Conservation (phyloP, 2,888 invertebrate genomes). For the Troglohyphantes excavatus region DNA sequence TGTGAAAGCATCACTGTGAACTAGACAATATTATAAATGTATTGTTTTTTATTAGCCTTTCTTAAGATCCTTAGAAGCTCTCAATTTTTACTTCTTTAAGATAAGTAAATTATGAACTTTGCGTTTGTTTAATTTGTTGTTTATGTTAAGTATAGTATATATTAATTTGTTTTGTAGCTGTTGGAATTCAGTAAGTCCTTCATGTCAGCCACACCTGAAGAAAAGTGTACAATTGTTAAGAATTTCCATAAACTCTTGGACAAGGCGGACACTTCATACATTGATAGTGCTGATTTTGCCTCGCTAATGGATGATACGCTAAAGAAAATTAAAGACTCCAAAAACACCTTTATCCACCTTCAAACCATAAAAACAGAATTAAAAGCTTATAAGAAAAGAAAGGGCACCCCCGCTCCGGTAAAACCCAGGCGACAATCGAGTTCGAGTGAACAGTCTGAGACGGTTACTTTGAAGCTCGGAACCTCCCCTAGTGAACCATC, state of each 20-base stretch:
- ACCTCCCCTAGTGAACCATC: not conserved
- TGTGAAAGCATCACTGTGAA: too few species aligned
- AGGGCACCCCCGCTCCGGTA: not conserved
- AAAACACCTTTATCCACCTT: conserved; percentile 19
- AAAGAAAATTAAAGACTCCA: conserved; percentile 10
- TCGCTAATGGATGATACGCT: not conserved
- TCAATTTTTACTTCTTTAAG: too few species aligned
- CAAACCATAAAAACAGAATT: not conserved
- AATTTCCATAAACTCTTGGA: conserved; percentile 12
- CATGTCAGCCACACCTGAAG: not conserved
- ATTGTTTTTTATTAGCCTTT: too few species aligned
- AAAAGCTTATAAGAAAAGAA: conserved; percentile 19
- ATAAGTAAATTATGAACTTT: too few species aligned
- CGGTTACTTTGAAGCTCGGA: not conserved
- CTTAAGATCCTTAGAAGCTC: too few species aligned
- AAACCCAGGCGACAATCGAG: not conserved
- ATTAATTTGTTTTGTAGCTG: conserved; percentile 30
- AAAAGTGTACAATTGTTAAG: conserved; percentile 30
- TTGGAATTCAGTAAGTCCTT: conserved; percentile 37
- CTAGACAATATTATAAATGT: too few species aligned
- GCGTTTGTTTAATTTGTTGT: not conserved
- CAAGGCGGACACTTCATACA: conserved; percentile 14
- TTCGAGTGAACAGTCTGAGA: not conserved
- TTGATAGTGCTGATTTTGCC: conserved; percentile 31
- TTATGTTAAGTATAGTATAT: not conserved